A percentile compares a stretch with the other conserved stretches of the same genome.
Evolutionary conservation across 2,797 vertebrate species (phyloP).

Genomic region (Prionace glauca): DNA sequence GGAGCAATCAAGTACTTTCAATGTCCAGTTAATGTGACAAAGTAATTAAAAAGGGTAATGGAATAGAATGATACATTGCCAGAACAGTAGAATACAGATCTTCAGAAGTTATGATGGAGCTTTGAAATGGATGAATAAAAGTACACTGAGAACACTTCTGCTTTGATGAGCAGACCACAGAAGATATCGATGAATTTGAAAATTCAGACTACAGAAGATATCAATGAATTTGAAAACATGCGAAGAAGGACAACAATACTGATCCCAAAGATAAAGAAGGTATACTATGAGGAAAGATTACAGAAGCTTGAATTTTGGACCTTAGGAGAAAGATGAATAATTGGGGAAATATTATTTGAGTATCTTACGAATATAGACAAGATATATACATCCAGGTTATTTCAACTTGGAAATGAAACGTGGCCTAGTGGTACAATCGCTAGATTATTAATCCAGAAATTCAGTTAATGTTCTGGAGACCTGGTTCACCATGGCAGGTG

Average conservation of each 20-base stretch:
- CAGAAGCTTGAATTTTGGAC: neutral
- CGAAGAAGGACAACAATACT: neutral
- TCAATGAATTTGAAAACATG: neutral
- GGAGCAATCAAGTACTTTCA: slow-evolving; percentile 16
- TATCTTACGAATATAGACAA: neutral
- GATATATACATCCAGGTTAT: neutral
- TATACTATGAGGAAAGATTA: neutral
- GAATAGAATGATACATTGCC: neutral
- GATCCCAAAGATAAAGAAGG: neutral
- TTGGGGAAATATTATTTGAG: neutral
- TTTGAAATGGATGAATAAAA: neutral
- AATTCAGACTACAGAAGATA: neutral
- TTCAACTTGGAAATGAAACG: neutral
- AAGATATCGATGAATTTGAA: neutral
- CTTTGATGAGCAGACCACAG: neutral
- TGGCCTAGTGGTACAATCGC: no score
- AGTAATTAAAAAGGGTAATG: slow-evolving; percentile 17
- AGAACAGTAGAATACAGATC: neutral
- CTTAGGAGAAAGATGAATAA: neutral
- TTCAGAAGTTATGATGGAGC: neutral
- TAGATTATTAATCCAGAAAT: no score
- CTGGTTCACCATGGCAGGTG: no score
- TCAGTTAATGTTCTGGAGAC: no score
- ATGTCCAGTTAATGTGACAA: slow-evolving; percentile 24
- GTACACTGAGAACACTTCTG: neutral